These are phyloP conservation scores for Steinernema feltiae DNA, from an alignment of 1,140 invertebrate genomes.

Conservation along the genomic window DNA sequence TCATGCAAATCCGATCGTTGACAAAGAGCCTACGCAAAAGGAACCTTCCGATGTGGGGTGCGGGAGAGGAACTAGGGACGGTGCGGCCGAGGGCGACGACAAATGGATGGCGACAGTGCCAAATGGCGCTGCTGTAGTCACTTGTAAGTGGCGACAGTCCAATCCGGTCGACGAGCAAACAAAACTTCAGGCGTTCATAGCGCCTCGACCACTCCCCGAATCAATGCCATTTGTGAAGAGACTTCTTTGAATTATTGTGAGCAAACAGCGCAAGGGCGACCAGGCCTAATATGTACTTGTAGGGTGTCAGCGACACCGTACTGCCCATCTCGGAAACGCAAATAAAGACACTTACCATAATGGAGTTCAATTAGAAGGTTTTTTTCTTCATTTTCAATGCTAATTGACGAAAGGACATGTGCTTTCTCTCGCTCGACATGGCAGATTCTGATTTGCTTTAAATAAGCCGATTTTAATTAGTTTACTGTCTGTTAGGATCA, in stretches of 20 bases:
- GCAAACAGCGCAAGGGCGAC: not conserved
- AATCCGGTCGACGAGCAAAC: slow-evolving; percentile 1
- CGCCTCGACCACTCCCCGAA: not conserved
- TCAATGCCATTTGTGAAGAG: slow-evolving; percentile 11
- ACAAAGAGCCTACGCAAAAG: slow-evolving; percentile 13
- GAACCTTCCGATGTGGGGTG: not conserved
- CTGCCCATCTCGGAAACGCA: not conserved
- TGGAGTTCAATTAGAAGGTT: not conserved
- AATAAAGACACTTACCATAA: not conserved
- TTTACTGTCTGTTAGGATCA: too few species aligned
- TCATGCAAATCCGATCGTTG: slow-evolving; percentile 4
- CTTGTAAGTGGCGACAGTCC: slow-evolving; percentile 7
- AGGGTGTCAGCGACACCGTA: not conserved
- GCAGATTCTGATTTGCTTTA: too few species aligned
- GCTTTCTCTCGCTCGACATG: too few species aligned
- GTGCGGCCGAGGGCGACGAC: not conserved
- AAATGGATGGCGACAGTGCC: not conserved
- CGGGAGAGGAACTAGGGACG: not conserved
- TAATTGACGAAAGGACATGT: too few species aligned
- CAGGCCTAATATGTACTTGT: slow-evolving; percentile 12
- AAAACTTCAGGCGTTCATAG: not conserved
- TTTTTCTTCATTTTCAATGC: not conserved
- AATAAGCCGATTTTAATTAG: too few species aligned
- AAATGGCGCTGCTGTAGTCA: not conserved
- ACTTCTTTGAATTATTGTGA: slow-evolving; percentile 9